A percentile compares a stretch with the other conserved stretches of the same genome.
Evolutionary conservation across 2,113 vertebrate species (phyloP).

Genomic region (Mus spicilegus): DNA sequence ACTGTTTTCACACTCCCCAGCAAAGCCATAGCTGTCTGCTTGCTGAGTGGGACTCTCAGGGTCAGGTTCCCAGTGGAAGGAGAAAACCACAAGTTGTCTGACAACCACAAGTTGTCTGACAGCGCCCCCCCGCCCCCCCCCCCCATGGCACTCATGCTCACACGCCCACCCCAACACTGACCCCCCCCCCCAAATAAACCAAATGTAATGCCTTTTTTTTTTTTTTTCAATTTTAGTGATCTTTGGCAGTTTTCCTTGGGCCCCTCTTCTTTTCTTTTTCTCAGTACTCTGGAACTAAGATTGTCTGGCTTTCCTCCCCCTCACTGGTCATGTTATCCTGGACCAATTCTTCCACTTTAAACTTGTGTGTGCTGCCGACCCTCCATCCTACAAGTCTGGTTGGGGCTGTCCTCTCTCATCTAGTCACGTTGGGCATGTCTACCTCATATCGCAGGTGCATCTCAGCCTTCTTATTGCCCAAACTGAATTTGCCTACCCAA

Average conservation of each 20-base stretch:
- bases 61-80: too few species aligned
- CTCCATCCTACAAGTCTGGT: background rate
- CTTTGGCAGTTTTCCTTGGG: background rate
- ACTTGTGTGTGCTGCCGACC: background rate
- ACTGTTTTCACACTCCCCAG: background rate
- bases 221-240: background rate
- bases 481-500: background rate
- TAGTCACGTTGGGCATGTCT: background rate
- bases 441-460: background rate
- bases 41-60: background rate
- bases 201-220: background rate
- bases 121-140: too few species aligned
- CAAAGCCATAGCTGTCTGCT: background rate
- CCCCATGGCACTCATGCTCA: rapidly evolving
- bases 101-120: background rate
- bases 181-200: background rate
- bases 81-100: background rate
- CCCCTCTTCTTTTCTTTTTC: background rate
- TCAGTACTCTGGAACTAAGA: background rate
- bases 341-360: background rate
- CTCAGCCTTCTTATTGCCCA: background rate
- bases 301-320: background rate
- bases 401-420: background rate
- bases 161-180: background rate
- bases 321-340: background rate